Conservation (phyloP, 2,888 invertebrate species). For the Polydrusus pterygomalis region DNA sequence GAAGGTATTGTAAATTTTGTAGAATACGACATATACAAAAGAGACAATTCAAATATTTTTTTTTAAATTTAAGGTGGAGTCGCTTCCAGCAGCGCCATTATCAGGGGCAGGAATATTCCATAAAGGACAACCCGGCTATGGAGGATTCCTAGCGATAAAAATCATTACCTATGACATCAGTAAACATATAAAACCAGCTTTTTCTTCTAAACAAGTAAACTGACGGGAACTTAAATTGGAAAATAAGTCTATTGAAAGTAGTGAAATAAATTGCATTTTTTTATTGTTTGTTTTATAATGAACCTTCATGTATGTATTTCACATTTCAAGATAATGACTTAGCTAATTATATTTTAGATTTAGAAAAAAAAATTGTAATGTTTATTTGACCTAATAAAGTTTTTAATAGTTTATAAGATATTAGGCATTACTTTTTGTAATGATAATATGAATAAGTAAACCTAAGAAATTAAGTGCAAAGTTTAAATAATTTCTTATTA, state of each 20-base stretch:
- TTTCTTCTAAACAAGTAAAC: slow-evolving; percentile 57
- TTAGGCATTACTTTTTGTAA: slow-evolving; percentile 13
- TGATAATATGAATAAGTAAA: slow-evolving; percentile 3
- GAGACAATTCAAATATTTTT: neutral
- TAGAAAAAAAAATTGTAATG: neutral
- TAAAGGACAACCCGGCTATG: slow-evolving; percentile 81
- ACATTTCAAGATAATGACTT: too few species aligned
- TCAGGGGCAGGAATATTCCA: slow-evolving; percentile 87
- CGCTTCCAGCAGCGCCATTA: slow-evolving; percentile 80
- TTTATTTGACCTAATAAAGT: slow-evolving; percentile 6
- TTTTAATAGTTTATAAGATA: slow-evolving; percentile 18
- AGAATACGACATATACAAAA: too few species aligned
- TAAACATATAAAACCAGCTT: slow-evolving; percentile 76
- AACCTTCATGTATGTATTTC: neutral
- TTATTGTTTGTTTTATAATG: neutral
- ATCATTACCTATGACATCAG: slow-evolving; percentile 85
- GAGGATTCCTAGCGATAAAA: slow-evolving; percentile 86
- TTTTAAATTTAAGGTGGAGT: slow-evolving; percentile 71
- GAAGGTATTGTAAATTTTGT: slow-evolving; percentile 65
- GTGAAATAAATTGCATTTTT: neutral
- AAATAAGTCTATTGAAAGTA: neutral
- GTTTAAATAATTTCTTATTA: neutral
- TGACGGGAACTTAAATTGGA: neutral
- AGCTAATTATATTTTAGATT: neutral
- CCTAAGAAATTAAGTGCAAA: neutral